Percentiles rank a stretch among this genome's conserved stretches.
These are phyloP conservation scores for Teleopsis dalmanni DNA, from an alignment of 1,140 invertebrate genomes.

Conservation along the genomic window DNA sequence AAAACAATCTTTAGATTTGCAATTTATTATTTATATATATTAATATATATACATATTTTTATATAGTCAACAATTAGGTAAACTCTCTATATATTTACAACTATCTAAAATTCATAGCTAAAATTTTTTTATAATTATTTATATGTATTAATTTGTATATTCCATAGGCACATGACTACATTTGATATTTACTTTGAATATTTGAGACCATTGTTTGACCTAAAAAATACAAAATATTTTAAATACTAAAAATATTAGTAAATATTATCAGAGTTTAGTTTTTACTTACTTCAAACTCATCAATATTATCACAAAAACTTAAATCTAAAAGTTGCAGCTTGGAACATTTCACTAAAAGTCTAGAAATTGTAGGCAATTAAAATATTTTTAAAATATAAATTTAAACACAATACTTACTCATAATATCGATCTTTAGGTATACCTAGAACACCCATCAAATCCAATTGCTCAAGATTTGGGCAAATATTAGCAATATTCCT, in stretches of 20 bases:
- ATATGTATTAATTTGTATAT: too few species aligned
- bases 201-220: slow-evolving; percentile 30
- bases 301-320: slow-evolving; percentile 76
- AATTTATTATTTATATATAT: too few species aligned
- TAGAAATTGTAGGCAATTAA: slow-evolving; percentile 30
- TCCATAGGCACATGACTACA: slow-evolving; percentile 25
- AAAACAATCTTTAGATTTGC: too few species aligned
- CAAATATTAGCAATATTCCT: slow-evolving; percentile 59
- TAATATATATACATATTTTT: too few species aligned
- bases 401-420: slow-evolving; percentile 46
- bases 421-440: slow-evolving; percentile 64
- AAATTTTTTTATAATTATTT: too few species aligned
- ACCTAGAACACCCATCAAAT: slow-evolving; percentile 70
- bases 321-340: slow-evolving; percentile 71
- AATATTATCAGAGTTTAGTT: neutral
- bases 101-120: too few species aligned
- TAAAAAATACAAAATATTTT: slow-evolving; percentile 12
- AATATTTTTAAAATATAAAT: slow-evolving; percentile 3
- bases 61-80: too few species aligned
- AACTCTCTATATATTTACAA: too few species aligned
- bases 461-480: slow-evolving; percentile 64
- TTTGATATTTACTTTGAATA: slow-evolving; percentile 39
- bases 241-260: neutral
- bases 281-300: slow-evolving; percentile 55
- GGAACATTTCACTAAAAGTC: slow-evolving; percentile 55